Evolutionary conservation across 2,888 invertebrate species (phyloP).

Genomic region (Andrena flavipes): DNA sequence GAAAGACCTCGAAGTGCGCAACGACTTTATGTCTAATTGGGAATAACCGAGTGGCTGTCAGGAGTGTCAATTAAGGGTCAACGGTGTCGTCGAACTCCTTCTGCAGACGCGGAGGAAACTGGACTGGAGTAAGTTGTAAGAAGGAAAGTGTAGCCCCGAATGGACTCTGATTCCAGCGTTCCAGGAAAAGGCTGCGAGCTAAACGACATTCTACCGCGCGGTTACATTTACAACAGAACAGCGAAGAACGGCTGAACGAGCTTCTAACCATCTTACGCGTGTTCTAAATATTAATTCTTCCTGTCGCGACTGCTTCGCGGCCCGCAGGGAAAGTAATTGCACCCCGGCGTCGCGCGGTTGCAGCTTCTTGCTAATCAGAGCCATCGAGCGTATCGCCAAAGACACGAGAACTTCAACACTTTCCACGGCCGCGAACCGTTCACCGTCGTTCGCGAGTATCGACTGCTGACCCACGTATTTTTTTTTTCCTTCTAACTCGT

Average conservation of each 20-base stretch:
- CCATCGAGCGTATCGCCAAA: neutral
- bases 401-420: neutral
- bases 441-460: slow-evolving; percentile 10
- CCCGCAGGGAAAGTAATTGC: neutral
- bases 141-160: neutral
- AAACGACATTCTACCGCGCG: neutral
- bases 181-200: neutral
- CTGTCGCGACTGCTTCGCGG: neutral
- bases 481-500: slow-evolving; percentile 48
- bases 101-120: too few relatives aligned
- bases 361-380: slow-evolving; percentile 7
- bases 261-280: neutral
- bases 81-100: too few relatives aligned
- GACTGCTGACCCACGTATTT: neutral
- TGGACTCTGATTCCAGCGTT: neutral
- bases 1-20: too few relatives aligned
- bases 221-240: neutral
- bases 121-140: neutral
- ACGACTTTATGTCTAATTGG: too few relatives aligned
- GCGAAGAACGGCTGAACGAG: neutral
- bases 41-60: too few relatives aligned
- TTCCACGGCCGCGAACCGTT: slow-evolving; percentile 3
- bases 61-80: too few relatives aligned
- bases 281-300: slow-evolving; percentile 11
- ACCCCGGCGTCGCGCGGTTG: slow-evolving; percentile 5